Evolutionary conservation across 2,888 invertebrate genomes (phyloP), one percentile per base, ranked within the genome.

Genomic region (Stictocephala bisonia): DNA sequence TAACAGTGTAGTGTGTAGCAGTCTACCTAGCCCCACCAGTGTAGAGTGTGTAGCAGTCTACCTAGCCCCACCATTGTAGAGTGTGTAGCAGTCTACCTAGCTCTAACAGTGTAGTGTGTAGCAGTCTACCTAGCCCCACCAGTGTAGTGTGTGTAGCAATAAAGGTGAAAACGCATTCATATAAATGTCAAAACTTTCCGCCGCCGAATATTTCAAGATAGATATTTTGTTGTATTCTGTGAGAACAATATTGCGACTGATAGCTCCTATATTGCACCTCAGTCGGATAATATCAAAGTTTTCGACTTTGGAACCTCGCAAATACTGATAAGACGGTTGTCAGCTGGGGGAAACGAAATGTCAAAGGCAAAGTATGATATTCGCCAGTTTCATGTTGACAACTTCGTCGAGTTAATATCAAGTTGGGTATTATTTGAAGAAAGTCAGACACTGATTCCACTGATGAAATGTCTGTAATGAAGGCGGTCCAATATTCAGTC

Each of bases 181-280:
- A 76, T 76, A 78, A 76, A 78, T 72, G 77, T 78, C 77, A 78
- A 76, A 76, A 78, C 71, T 74, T 75, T 56, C 48, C 69, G 31
- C 29, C 58, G 24, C 40, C 44, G 69, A 68, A 66, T 68, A 48
- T 73, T 69, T 73, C 29, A 56, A 58, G 69, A 71, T 69, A 60
- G 66, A 73, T 73, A 73, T 68, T 67, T 67, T 67, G 67, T 72
- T 60, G 56, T 20, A 29, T 58, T n/a, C 40, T 18, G 22, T 24
- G 40, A 40, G 60, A 60, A 60, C 60, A 60, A 60, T 60, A 60
- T 60, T 26, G 35, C 15, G 35, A 60, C 60, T 40, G 60, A 60
- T 60, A 60, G 60, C 60, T 60, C 35, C 15, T 35, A 60, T 60
- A 60, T 60, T 60, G 60, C 60, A 31, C 60, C 40, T 29, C 35